A percentile compares a stretch with the other conserved stretches of the same genome.
Conservation (phyloP, 2,888 invertebrate genomes). For the Octonoba sinensis region DNA sequence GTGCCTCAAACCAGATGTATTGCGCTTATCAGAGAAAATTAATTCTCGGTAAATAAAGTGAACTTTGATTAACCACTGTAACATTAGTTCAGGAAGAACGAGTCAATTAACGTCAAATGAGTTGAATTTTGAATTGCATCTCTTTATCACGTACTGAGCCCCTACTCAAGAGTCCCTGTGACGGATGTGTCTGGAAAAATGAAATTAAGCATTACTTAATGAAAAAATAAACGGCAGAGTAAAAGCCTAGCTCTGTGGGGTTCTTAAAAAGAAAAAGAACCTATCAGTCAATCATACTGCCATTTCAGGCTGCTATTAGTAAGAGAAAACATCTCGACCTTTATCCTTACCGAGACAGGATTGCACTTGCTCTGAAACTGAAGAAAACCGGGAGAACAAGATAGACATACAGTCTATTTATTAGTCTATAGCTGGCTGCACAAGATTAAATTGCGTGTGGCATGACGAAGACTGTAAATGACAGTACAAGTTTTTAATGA, state of each 20-base stretch:
- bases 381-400: neutral
- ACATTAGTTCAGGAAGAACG: neutral
- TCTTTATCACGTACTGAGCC: slow-evolving; percentile 18
- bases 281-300: slow-evolving; percentile 57
- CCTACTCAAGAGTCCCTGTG: slow-evolving; percentile 13
- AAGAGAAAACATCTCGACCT: slow-evolving; percentile 35
- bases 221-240: neutral
- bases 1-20: no score
- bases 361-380: slow-evolving; percentile 27
- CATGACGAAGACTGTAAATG: neutral
- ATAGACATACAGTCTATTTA: no score
- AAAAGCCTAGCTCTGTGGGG: neutral
- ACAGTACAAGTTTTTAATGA: no score
- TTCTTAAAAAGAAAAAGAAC: slow-evolving; percentile 29
- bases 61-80: no score
- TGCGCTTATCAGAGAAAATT: no score
- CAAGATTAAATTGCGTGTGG: slow-evolving; percentile 30
- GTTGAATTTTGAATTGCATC: slow-evolving; percentile 25
- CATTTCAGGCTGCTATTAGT: slow-evolving; percentile 52
- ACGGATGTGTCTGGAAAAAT: slow-evolving; percentile 27
- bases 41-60: no score
- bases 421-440: no score
- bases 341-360: slow-evolving; percentile 33
- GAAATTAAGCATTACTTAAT: no score
- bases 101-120: slow-evolving; percentile 54